Evolutionary conservation across 2,797 vertebrate genomes (phyloP).

Genomic region (Acanthiza pusilla): DNA sequence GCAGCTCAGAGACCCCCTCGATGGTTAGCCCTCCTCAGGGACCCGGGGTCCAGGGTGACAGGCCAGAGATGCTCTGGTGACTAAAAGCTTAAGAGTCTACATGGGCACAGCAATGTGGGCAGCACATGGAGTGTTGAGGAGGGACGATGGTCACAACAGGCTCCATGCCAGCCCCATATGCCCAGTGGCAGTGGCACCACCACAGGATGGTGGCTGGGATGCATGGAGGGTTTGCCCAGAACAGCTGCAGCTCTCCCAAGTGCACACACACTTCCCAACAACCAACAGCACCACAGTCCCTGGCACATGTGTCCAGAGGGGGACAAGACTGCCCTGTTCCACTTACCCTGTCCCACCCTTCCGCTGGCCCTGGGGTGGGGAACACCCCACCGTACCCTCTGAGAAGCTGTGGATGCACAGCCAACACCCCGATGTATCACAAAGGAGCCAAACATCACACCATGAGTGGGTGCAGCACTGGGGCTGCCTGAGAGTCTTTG

Average conservation of each 20-base stretch:
- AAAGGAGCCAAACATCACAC: neutral
- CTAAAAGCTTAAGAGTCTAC: neutral
- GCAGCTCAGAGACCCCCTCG: neutral
- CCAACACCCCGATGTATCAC: fast-evolving
- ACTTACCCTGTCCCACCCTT: neutral
- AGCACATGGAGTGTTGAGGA: fast-evolving
- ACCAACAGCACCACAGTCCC: neutral
- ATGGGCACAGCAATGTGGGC: too few species aligned
- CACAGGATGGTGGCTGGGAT: neutral
- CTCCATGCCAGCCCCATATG: neutral
- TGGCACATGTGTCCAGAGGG: neutral
- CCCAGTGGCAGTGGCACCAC: neutral
- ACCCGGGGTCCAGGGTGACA: fast-evolving
- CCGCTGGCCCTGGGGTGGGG: neutral
- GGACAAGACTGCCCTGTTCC: neutral
- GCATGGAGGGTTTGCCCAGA: neutral
- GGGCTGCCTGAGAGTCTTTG: neutral
- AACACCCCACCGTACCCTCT: neutral
- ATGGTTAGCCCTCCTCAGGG: fast-evolving
- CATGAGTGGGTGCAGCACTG: neutral
- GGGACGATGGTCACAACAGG: too few species aligned
- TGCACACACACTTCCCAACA: neutral
- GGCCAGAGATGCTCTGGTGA: neutral
- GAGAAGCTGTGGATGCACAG: neutral
- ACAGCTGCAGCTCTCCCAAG: neutral